phyloP scores from a whole-genome alignment of 2,113 vertebrate species.

The Tychaedon coryphoeus region DNA sequence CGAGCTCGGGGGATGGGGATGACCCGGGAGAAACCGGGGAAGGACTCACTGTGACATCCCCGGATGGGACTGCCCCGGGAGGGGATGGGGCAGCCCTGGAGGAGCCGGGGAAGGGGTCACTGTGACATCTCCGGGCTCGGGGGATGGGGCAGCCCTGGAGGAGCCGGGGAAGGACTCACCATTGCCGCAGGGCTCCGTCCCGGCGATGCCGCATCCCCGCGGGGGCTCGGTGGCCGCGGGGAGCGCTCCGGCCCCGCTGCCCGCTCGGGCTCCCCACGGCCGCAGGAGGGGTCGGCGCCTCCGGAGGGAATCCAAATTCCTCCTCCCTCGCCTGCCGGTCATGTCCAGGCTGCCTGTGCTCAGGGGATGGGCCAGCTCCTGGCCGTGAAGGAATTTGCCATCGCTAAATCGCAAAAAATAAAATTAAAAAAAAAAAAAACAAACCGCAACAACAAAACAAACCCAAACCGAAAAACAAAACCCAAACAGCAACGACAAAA shows the following conservation, averaged over 20 bases:
- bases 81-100: background rate
- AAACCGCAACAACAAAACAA: background rate
- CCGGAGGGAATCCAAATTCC: conserved; percentile 39
- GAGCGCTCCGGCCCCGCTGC: background rate
- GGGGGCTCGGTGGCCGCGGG: background rate
- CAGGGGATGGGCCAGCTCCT: conserved; percentile 41
- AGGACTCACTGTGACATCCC: too few species aligned
- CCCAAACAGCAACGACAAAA: background rate
- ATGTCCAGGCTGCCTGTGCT: conserved; percentile 45
- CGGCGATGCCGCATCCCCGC: conserved; percentile 29
- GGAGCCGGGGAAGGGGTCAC: too few species aligned
- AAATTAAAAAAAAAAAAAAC: too few species aligned
- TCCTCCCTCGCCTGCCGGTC: conserved; percentile 42
- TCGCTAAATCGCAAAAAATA: background rate
- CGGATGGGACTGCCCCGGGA: background rate
- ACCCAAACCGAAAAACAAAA: background rate
- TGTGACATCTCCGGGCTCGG: too few species aligned
- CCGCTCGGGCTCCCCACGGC: background rate
- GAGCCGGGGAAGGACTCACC: conserved; percentile 4
- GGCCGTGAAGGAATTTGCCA: conserved; percentile 54
- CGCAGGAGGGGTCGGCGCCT: background rate
- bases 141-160: too few species aligned
- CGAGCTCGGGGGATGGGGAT: too few species aligned
- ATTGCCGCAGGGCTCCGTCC: conserved; percentile 14
- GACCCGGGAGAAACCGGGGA: too few species aligned